Base-by-base conservation (phyloP, 2,888 invertebrate genomes). In the Fragum fragum region DNA sequence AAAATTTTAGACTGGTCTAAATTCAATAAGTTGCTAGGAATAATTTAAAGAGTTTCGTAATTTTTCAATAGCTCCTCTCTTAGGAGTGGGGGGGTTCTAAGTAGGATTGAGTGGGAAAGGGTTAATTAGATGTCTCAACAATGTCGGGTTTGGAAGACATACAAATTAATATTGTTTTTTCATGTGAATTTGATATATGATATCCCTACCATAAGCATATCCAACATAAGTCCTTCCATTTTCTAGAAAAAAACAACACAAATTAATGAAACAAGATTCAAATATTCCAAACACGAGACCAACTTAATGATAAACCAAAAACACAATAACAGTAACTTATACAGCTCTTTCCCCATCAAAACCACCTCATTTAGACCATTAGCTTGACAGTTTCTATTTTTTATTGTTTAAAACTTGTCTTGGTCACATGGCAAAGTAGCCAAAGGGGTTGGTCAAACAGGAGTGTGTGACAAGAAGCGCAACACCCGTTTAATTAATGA, bases 181-280 rank as follows among this genome's bases (percentile, higher is more conserved):
- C n/a, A n/a, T n/a, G n/a, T n/a, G 32, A 36, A 6, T 36, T 9
- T 36, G 32, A 36, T 36, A 36, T 6, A 36, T 36, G 32, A 32
- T 66, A n/a, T 5, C 7, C 81, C 39, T 76, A 85, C 85, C 85
- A 81, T 85, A 36, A 85, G 66, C 75, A 85, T 79, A 79, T 85
- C 81, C 76, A 76, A 79, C 23, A 85, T 42, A 11, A 81, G 39
- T 53, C 71, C 74, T 39, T 85, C 85, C 85, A 85, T 85, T 74
- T 26, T 36, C 11, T 29, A 16, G 47, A n/a, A 3, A 18, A 29
- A 61, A 32, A 1, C 3, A 32, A 1, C 0, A 2, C 29, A 61
- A 47, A 47, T 47, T 18, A n/a, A 47, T 18, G 47, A 47, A 47
- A 47, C 47, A 14, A 14, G 14, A 16, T 47, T 47, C 47, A 47